Evolutionary conservation across 2,797 vertebrate genomes (phyloP).

Genomic region (Phrynocephalus vlangalii): DNA sequence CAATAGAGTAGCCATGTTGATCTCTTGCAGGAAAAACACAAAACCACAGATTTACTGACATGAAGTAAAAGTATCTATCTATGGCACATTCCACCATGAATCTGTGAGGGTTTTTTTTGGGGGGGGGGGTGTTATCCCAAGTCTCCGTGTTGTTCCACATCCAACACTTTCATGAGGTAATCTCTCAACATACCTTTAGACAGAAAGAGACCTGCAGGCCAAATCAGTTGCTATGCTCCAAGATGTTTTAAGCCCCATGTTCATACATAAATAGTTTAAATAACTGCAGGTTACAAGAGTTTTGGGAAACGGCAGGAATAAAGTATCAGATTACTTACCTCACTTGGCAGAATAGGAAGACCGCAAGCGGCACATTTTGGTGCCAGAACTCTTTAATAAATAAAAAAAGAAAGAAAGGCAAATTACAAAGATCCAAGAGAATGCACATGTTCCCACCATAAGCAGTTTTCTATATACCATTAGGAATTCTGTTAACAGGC

Average conservation of each 20-base stretch:
- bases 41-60: not conserved
- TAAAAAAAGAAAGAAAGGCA: slow-evolving; percentile 40
- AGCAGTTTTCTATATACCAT: fast-evolving
- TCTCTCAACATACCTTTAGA: not conserved
- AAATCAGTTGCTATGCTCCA: not conserved
- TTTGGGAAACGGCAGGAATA: slow-evolving; percentile 11
- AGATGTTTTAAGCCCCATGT: not conserved
- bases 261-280: not conserved
- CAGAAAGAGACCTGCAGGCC: not conserved
- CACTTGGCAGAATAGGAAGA: slow-evolving; percentile 92
- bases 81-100: not conserved
- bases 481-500: not conserved
- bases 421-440: slow-evolving; percentile 39
- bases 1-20: not conserved
- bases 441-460: not conserved
- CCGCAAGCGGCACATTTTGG: slow-evolving; percentile 94
- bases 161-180: not conserved
- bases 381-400: slow-evolving; percentile 88
- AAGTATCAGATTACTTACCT: slow-evolving; percentile 82
- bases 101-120: not conserved
- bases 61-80: not conserved
- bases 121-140: not conserved
- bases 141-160: not conserved
- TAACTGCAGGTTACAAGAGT: not conserved
- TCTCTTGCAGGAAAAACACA: not conserved